Base-by-base conservation (phyloP, 2,113 vertebrate genomes). In the Xyliphius kryptos region DNA sequence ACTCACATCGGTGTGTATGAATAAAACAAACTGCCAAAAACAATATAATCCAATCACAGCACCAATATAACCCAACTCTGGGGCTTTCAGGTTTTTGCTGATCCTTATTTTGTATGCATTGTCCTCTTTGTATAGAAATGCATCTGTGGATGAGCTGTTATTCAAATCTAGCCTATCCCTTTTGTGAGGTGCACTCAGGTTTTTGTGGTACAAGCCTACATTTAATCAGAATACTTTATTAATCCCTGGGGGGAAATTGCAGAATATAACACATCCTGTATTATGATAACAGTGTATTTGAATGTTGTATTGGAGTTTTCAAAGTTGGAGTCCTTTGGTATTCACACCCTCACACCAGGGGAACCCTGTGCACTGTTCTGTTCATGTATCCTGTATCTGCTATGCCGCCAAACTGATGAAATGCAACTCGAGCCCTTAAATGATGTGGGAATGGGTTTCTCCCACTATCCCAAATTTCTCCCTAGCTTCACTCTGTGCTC, bases 401-500 rank as follows among this genome's bases (percentile, higher is more conserved):
- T n/a, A n/a, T n/a, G n/a, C n/a, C n/a, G n/a, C n/a, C n/a, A n/a
- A n/a, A n/a, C n/a, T n/a, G n/a, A n/a, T n/a, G n/a, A n/a, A n/a
- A n/a, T n/a, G 22, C 22, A 26, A 26, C 22, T 26, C 3, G 22
- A 26, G 22, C 22, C 22, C 3, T 6, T 26, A 6, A 48, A 40
- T 46, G 38, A 51, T 53, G 38, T 52, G 11, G 7, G 21, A n/a
- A 21, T 17, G 8, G 47, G 37, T 26, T 20, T 8, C 48, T 52
- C 44, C 41, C 20, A 12, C 19, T 46, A 20, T 65, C 14, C 56
- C 22, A 21, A 44, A 11, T 43, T 20, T 19, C 17, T 4, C 37
- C 32, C 15, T 22, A 40, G 17, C 22, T 38, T 40, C 48, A 5
- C 41, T 50, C 36, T 60, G 26, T 65, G 43, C 58, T 71, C 66